Evolutionary conservation across 2,113 vertebrate genomes (phyloP).

Genomic region (Columba janthina): DNA sequence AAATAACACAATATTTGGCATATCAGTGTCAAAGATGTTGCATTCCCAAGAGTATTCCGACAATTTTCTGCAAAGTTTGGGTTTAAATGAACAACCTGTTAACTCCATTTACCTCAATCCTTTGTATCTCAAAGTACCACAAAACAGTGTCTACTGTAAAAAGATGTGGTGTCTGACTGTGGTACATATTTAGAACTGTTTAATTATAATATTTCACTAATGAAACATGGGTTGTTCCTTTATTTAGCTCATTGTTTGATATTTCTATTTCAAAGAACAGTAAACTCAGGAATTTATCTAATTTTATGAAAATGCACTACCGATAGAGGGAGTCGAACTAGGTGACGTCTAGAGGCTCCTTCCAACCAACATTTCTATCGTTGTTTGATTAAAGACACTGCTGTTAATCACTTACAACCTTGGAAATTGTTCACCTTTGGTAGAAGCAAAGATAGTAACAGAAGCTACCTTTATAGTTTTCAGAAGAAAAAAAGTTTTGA

Average conservation of each 20-base stretch:
- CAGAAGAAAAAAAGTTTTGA: neutral
- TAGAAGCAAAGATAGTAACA: neutral
- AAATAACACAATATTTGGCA: neutral
- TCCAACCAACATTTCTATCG: neutral
- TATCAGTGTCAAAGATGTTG: neutral
- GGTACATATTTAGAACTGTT: neutral
- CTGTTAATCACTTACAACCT: neutral
- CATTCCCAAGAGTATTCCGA: neutral
- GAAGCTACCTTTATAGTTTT: neutral
- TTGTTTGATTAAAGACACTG: neutral
- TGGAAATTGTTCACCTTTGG: neutral
- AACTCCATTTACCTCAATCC: neutral
- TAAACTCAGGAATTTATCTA: neutral
- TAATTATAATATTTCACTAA: neutral
- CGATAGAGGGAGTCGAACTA: neutral
- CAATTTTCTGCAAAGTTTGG: neutral
- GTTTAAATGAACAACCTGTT: neutral
- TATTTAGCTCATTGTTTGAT: neutral
- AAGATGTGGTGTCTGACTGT: neutral
- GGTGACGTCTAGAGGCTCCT: neutral
- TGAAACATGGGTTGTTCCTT: neutral
- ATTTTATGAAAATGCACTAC: neutral
- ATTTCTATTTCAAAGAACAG: neutral
- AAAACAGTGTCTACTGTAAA: neutral
- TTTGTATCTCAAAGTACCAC: neutral